A percentile compares a stretch with the other conserved stretches of the same genome.
phyloP scores from a whole-genome alignment of 2,113 vertebrate species.

The Euleptes europaea region DNA sequence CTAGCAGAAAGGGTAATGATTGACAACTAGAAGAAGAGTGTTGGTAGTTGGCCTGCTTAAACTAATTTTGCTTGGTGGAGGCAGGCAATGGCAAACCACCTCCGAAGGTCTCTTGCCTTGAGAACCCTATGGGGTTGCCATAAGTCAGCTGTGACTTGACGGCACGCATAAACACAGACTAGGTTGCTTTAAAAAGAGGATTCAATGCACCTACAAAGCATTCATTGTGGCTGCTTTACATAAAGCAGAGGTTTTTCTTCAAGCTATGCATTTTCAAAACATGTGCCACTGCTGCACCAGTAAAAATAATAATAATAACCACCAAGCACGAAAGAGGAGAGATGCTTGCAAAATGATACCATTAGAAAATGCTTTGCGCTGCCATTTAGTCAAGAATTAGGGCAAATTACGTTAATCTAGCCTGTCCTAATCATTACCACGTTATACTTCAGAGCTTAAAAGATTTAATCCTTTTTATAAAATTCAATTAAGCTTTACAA shows the following conservation, averaged over 20 bases:
- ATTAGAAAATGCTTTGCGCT: conserved; percentile 9
- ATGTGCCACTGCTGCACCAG: not conserved
- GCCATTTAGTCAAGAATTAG: conserved; percentile 26
- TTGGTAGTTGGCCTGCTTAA: not conserved
- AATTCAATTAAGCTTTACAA: conserved; percentile 40
- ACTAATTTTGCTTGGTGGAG: no score
- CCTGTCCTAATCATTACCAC: conserved; percentile 40
- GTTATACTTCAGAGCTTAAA: conserved; percentile 49
- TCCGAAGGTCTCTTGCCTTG: no score
- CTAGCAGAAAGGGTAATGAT: no score
- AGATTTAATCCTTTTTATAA: conserved; percentile 54
- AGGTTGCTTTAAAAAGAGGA: not conserved
- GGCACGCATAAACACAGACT: no score
- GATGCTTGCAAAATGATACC: not conserved
- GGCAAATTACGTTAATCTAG: conserved; percentile 28
- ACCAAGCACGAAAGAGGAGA: conserved; percentile 29
- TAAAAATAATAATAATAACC: not conserved
- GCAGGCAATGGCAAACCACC: no score
- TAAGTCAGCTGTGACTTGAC: no score
- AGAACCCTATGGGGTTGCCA: no score
- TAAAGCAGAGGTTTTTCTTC: not conserved
- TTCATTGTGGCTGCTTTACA: not conserved
- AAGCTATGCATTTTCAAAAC: not conserved
- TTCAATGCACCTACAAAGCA: not conserved
- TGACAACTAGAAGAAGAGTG: not conserved